These are phyloP conservation scores for Albula glossodonta DNA, from an alignment of 2,113 vertebrate species.

Conservation along the genomic window DNA sequence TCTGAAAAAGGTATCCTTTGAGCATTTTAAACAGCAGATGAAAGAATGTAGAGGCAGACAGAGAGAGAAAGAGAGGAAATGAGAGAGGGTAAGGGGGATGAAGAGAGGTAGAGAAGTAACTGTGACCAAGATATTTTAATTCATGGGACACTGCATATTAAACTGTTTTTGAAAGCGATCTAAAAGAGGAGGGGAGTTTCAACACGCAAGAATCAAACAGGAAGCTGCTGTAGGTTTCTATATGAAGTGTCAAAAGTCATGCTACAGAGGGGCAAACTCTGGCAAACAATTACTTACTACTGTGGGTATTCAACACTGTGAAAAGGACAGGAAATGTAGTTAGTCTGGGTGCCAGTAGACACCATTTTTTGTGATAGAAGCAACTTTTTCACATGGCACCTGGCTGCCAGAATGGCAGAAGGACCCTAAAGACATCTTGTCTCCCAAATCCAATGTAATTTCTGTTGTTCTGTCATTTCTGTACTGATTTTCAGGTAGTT, in stretches of 20 bases:
- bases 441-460: constrained; percentile 38
- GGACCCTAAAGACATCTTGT: constrained; percentile 35
- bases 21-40: too few species aligned
- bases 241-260: constrained; percentile 29
- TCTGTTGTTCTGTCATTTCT: constrained; percentile 6
- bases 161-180: constrained; percentile 48
- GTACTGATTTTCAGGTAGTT: too few species aligned
- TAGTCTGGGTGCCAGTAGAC: constrained; percentile 34
- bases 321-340: constrained; percentile 60
- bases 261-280: constrained; percentile 37
- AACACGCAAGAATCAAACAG: constrained; percentile 45
- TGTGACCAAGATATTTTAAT: not conserved
- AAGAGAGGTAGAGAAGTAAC: not conserved
- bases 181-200: constrained; percentile 34
- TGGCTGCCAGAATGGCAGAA: constrained; percentile 29
- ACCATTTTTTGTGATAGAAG: constrained; percentile 43
- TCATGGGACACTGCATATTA: constrained; percentile 45
- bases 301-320: constrained; percentile 53
- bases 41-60: too few species aligned
- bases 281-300: constrained; percentile 61
- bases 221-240: constrained; percentile 45
- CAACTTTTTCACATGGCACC: constrained; percentile 46
- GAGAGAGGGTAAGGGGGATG: not conserved
- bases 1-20: too few species aligned
- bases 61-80: too few species aligned